These are phyloP conservation scores for Octopus bimaculoides DNA, from an alignment of 1,140 invertebrate genomes.

Conservation along the genomic window DNA sequence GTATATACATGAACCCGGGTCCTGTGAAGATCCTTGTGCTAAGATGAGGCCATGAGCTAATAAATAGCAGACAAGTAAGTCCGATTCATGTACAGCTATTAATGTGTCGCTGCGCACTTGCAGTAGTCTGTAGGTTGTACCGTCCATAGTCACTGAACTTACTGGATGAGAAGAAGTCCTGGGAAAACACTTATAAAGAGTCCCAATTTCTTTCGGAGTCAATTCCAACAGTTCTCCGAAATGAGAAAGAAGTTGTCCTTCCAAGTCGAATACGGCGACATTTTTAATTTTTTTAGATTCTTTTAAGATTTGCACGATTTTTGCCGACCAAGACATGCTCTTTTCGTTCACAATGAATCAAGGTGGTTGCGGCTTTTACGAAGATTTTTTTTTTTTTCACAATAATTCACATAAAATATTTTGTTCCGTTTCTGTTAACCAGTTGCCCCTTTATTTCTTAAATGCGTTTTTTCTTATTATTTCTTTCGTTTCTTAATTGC, in stretches of 20 bases:
- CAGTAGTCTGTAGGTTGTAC: not conserved
- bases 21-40: not conserved
- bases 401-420: too few species aligned
- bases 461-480: too few species aligned
- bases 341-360: not conserved
- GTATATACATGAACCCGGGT: slow-evolving; percentile 5
- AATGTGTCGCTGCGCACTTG: not conserved
- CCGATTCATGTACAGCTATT: not conserved
- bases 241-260: not conserved
- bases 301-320: not conserved
- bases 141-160: not conserved
- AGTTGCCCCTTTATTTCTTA: too few species aligned
- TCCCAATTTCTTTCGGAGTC: not conserved
- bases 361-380: too few species aligned
- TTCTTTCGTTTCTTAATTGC: too few species aligned
- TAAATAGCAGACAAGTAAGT: not conserved
- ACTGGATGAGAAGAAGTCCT: not conserved
- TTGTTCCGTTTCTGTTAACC: too few species aligned
- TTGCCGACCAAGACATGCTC: not conserved
- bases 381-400: too few species aligned
- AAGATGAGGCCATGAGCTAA: not conserved
- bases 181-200: not conserved
- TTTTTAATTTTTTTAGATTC: slow-evolving; percentile 4
- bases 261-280: not conserved
- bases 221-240: not conserved